Conservation (phyloP, 2,888 invertebrate genomes). For the Tuta absoluta region DNA sequence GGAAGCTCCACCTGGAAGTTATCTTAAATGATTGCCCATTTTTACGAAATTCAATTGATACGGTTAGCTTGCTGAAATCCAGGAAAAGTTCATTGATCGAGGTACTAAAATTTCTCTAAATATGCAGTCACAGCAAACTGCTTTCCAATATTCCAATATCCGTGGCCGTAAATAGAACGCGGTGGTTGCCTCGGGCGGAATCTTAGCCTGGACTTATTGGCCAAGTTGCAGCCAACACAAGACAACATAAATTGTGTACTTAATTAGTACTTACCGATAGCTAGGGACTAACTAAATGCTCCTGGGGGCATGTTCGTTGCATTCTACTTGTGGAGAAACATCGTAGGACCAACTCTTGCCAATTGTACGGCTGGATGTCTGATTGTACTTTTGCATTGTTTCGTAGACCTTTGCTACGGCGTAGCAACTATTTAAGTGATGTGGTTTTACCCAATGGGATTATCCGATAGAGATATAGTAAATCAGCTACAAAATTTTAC, state of each 20-base stretch:
- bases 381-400: not conserved
- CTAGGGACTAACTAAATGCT: not conserved
- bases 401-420: not conserved
- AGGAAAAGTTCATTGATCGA: not conserved
- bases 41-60: no score
- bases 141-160: conserved; percentile 49
- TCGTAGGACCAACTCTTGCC: not conserved
- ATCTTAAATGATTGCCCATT: no score
- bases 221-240: conserved; percentile 27
- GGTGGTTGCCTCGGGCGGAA: conserved; percentile 31
- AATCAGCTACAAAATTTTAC: no score
- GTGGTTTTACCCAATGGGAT: no score
- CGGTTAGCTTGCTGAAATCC: no score
- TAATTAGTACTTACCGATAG: conserved; percentile 24
- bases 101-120: not conserved
- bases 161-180: conserved; percentile 31
- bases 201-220: conserved; percentile 28
- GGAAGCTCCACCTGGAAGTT: no score
- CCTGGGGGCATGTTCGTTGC: not conserved
- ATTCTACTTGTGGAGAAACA: not conserved
- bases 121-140: conserved; percentile 1
- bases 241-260: conserved; percentile 24
- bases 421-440: no score
- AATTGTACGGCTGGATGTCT: not conserved
- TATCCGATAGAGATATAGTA: no score